A percentile compares a stretch with the other conserved stretches of the same genome.
These are phyloP conservation scores for Falco concolor DNA, from an alignment of 2,797 vertebrate species.

Conservation along the genomic window DNA sequence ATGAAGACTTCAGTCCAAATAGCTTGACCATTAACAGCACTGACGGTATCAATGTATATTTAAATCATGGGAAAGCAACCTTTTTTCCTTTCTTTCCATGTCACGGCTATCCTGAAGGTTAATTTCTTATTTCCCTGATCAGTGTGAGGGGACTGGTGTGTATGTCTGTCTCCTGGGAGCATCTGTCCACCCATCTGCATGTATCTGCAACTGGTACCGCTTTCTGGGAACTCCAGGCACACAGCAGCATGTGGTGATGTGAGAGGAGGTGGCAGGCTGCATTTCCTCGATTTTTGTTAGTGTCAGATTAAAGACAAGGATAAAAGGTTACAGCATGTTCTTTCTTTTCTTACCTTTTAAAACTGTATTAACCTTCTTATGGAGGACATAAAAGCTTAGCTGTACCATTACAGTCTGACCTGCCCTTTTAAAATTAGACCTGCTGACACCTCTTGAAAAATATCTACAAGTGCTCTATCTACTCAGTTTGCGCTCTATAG, in stretches of 20 bases:
- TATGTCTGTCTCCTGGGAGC: background rate
- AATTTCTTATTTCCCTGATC: background rate
- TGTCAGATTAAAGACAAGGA: conserved; percentile 52
- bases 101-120: background rate
- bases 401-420: conserved; percentile 21
- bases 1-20: background rate
- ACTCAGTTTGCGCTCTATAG: background rate
- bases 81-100: background rate
- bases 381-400: conserved; percentile 13
- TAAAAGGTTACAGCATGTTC: conserved; percentile 57
- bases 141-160: background rate
- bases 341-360: conserved; percentile 34
- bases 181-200: background rate
- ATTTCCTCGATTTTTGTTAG: background rate
- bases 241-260: background rate
- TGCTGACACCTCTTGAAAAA: background rate
- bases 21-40: background rate
- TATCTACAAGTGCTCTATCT: background rate
- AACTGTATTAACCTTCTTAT: conserved; percentile 37
- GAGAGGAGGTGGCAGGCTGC: conserved; percentile 11
- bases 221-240: background rate
- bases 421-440: conserved; percentile 41
- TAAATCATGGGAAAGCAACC: background rate
- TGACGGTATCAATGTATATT: background rate
- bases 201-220: background rate